Conservation (phyloP, 2,888 invertebrate genomes). For the Pteria penguin region DNA sequence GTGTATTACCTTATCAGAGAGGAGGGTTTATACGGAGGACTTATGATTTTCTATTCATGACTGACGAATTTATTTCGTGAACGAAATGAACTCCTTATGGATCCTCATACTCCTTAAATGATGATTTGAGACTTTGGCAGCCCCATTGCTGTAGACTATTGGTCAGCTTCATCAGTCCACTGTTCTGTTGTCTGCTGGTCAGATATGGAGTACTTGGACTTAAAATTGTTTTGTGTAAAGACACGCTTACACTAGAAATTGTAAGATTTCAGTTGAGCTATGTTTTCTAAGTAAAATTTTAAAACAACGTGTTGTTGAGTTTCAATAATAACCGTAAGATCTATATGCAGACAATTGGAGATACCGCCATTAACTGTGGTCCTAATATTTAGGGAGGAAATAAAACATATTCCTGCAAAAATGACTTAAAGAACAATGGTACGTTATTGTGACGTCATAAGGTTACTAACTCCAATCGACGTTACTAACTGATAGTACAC, state of each 20-base stretch:
- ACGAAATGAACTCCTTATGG: not conserved
- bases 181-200: not conserved
- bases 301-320: too few species aligned
- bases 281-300: conserved; percentile 13
- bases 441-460: too few species aligned
- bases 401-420: too few species aligned
- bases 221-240: not conserved
- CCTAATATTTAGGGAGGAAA: too few species aligned
- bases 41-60: not conserved
- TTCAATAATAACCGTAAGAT: too few species aligned
- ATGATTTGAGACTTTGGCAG: not conserved
- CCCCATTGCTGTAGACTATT: not conserved
- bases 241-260: conserved; percentile 24
- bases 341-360: too few species aligned
- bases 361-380: too few species aligned
- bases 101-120: not conserved
- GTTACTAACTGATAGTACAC: too few species aligned
- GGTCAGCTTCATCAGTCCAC: not conserved
- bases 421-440: too few species aligned
- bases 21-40: not conserved
- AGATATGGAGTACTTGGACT: not conserved
- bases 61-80: not conserved
- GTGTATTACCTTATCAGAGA: too few species aligned
- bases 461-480: too few species aligned
- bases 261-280: conserved; percentile 29